Evolutionary conservation across 2,888 invertebrate genomes (phyloP).

Genomic region (Agrotis clavis): DNA sequence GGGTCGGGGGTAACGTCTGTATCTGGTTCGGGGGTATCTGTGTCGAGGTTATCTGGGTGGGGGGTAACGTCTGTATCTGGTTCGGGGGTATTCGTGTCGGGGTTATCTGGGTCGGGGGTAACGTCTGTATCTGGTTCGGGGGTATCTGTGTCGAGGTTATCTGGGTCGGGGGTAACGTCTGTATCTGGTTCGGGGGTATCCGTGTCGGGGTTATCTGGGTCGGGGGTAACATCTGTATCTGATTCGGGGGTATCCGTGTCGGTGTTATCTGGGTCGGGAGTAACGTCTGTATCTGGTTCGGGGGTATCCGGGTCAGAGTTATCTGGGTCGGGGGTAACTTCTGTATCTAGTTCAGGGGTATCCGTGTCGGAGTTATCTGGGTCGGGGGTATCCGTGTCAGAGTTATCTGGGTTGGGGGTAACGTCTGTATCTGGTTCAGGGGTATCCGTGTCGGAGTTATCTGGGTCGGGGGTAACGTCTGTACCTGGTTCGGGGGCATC

Average conservation of each 20-base stretch:
- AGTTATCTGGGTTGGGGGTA: no score
- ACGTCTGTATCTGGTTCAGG: not conserved
- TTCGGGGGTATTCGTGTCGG: not conserved
- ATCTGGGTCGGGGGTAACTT: not conserved
- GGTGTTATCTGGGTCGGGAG: not conserved
- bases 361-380: not conserved
- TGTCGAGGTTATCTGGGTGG: not conserved
- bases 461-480: not conserved
- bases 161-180: not conserved
- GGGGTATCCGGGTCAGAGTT: not conserved
- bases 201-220: not conserved
- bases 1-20: not conserved
- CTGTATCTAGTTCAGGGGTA: not conserved
- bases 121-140: not conserved
- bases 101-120: not conserved
- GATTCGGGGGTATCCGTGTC: not conserved
- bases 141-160: not conserved
- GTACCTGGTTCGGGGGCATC: not conserved
- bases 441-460: not conserved
- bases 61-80: no score
- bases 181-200: not conserved
- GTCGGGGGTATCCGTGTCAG: not conserved
- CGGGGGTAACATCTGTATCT: not conserved
- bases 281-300: no score
- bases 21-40: not conserved